Base-by-base conservation (phyloP, 1,140 invertebrate genomes). In the Brachionus sp. region DNA sequence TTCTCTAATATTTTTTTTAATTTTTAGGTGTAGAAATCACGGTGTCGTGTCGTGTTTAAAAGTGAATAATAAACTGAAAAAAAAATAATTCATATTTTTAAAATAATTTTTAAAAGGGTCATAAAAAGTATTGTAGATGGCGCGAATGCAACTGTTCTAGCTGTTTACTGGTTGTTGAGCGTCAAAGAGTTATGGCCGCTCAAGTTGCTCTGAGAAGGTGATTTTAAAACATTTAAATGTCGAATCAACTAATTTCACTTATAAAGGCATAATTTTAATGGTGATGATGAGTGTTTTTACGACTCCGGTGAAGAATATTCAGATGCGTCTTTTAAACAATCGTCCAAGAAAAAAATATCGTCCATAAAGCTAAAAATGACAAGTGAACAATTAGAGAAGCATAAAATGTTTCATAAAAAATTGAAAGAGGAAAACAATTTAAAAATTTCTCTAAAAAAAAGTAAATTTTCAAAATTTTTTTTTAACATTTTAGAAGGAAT, bases 111-210 rank as follows among this genome's bases (percentile, higher is more conserved):
- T 78, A 25, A 13, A 4, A 89, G 84, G 96, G 95, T 0, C 96
- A 98, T 89, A 98, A 98, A 87, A 92, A 95, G 84, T 93, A 95
- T 77, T 89, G 88, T 84, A 84, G 87, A 33, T 89, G 88, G 88
- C 85, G 87, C 4, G 87, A 89, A 87, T 98, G 96, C 89, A 92
- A 94, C 70, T 95, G 97, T 90, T 94, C 95, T 33, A 98, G 98
- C 90, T 99, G 97, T 88, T 94, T 94, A 16, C 90, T 98, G 13
- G 97, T 98, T 70, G 95, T 96, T 50, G 95, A 98, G 88, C 88
- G 96, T 42, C 96, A 98, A 87, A 89, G 95, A 33, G 96, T 98
- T 12, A 98, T 98, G 96, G 96, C 96, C 0, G 95, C 96, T 77
- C 96, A 98, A 92, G 95, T 96, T 37, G 88, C 88, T 9, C 86